These are phyloP conservation scores for Neopelma chrysocephalum DNA, from an alignment of 2,797 vertebrate species.

Conservation along the genomic window DNA sequence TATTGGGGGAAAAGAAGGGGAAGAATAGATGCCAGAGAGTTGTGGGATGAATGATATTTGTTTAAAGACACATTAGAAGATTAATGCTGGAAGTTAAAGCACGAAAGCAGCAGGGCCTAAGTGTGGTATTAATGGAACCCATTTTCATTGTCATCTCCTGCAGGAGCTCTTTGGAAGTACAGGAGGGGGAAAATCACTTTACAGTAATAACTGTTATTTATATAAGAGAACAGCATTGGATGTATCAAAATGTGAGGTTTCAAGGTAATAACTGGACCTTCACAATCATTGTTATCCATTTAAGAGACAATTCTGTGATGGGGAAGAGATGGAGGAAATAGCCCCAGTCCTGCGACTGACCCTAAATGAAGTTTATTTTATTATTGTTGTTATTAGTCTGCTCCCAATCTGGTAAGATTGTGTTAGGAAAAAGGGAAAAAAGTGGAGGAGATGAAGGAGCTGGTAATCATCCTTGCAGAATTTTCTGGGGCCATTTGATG, in stretches of 20 bases:
- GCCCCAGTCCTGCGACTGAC: neutral
- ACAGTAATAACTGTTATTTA: conserved; percentile 80
- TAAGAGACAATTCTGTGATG: conserved; percentile 71
- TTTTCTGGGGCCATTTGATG: neutral
- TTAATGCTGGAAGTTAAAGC: conserved; percentile 61
- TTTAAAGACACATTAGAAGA: conserved; percentile 65
- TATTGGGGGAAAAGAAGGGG: neutral
- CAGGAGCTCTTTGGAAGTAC: conserved; percentile 70
- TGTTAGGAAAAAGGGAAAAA: neutral
- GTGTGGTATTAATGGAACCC: conserved; percentile 70
- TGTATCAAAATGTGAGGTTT: conserved; percentile 74
- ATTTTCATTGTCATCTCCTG: conserved; percentile 75
- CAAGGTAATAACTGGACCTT: conserved; percentile 69
- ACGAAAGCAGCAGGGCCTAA: conserved; percentile 60
- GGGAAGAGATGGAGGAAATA: conserved; percentile 55
- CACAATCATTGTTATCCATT: conserved; percentile 71
- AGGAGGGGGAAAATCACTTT: conserved; percentile 62
- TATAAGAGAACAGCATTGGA: conserved; percentile 65
- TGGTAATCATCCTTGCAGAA: neutral
- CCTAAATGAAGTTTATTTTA: conserved; percentile 64
- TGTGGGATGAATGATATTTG: conserved; percentile 32
- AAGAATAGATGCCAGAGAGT: neutral
- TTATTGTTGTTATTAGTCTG: conserved; percentile 61
- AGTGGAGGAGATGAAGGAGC: neutral
- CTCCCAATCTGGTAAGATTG: neutral